phyloP scores from a whole-genome alignment of 2,113 vertebrate species.

The Notothenia coriiceps region DNA sequence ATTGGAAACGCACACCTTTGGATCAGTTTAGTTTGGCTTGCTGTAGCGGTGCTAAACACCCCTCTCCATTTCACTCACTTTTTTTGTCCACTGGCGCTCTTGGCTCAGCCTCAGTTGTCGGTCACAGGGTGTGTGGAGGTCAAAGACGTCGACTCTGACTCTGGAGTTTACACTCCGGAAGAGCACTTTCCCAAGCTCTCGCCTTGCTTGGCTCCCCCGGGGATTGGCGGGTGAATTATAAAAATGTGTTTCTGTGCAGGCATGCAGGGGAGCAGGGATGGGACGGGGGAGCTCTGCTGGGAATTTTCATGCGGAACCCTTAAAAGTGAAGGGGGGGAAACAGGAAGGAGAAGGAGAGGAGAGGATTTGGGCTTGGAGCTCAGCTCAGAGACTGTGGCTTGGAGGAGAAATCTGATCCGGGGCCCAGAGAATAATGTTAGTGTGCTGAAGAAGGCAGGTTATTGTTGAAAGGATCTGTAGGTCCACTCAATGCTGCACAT shows the following conservation, averaged over 20 bases:
- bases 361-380: slow-evolving; percentile 57
- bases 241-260: slow-evolving; percentile 72
- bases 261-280: slow-evolving; percentile 57
- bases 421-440: slow-evolving; percentile 62
- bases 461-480: slow-evolving; percentile 55
- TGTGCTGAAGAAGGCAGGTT: slow-evolving; percentile 51
- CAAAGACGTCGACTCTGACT: slow-evolving; percentile 49
- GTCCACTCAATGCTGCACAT: slow-evolving; percentile 29
- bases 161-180: slow-evolving; percentile 77
- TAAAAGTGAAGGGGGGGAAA: slow-evolving; percentile 46
- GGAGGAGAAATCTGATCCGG: slow-evolving; percentile 66
- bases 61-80: slow-evolving; percentile 36
- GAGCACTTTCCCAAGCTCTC: slow-evolving; percentile 83
- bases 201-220: slow-evolving; percentile 64
- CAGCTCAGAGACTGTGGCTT: slow-evolving; percentile 54
- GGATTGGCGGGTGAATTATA: slow-evolving; percentile 69
- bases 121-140: slow-evolving; percentile 73
- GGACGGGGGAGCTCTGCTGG: slow-evolving; percentile 57
- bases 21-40: slow-evolving; percentile 42
- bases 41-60: slow-evolving; percentile 17
- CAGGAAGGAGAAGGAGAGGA: slow-evolving; percentile 52
- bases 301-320: slow-evolving; percentile 65
- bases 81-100: slow-evolving; percentile 44
- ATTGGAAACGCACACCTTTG: slow-evolving; percentile 16
- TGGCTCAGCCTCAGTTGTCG: slow-evolving; percentile 54